These are phyloP conservation scores for Nothoprocta perdicaria DNA, from an alignment of 2,113 vertebrate species.

Conservation along the genomic window DNA sequence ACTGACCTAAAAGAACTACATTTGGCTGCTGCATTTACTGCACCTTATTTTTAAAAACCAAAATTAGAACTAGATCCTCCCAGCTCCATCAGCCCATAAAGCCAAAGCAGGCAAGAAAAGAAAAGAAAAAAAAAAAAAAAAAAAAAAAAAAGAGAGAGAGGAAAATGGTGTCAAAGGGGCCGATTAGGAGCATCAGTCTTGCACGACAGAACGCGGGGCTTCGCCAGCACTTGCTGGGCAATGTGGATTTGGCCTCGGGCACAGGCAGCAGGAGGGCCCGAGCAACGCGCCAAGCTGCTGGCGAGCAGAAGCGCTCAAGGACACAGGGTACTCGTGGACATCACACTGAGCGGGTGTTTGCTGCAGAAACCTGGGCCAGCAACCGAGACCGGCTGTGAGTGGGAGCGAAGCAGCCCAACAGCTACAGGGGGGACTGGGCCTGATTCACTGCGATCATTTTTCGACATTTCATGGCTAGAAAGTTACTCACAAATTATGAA, in stretches of 20 bases:
- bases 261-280: neutral
- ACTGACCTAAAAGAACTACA: neutral
- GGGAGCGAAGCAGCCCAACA: neutral
- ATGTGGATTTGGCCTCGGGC: neutral
- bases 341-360: accelerated
- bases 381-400: neutral
- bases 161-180: neutral
- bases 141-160: neutral
- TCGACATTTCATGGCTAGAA: neutral
- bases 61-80: neutral
- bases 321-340: neutral
- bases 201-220: neutral
- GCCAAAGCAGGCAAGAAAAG: neutral
- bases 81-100: neutral
- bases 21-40: neutral
- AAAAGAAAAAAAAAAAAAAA: neutral
- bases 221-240: neutral
- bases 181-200: neutral
- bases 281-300: neutral
- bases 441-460: accelerated
- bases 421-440: neutral
- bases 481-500: accelerated
- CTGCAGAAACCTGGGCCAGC: neutral
- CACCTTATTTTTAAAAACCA: neutral
- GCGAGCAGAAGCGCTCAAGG: neutral